A percentile compares a stretch with the other conserved stretches of the same genome.
Conservation (phyloP, 1,140 invertebrate genomes). For the Drosophila bocqueti region DNA sequence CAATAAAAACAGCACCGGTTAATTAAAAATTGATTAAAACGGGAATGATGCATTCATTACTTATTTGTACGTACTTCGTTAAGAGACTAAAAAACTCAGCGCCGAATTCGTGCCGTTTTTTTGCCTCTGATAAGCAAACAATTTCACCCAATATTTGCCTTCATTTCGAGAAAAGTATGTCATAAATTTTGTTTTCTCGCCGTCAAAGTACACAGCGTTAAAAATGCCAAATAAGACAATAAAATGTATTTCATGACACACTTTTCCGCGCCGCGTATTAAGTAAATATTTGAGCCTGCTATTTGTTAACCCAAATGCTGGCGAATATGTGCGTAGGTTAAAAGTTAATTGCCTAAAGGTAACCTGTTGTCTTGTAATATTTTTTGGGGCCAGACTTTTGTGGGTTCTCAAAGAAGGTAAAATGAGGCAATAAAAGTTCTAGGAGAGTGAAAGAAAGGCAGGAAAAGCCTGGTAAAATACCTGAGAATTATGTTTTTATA, state of each 20-base stretch:
- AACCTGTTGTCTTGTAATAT: slow-evolving; percentile 18
- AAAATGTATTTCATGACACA: slow-evolving; percentile 63
- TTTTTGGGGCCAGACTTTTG: background rate
- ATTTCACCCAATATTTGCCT: slow-evolving; percentile 59
- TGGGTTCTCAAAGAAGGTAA: background rate
- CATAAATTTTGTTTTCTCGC: slow-evolving; percentile 52
- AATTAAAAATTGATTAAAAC: slow-evolving; percentile 14
- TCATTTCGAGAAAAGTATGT: slow-evolving; percentile 57
- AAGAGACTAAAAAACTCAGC: slow-evolving; percentile 4
- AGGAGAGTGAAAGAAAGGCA: background rate
- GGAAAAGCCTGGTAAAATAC: background rate
- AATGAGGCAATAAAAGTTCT: background rate
- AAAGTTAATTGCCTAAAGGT: slow-evolving; percentile 20
- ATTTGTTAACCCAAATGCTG: slow-evolving; percentile 41
- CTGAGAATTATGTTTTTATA: too few species aligned
- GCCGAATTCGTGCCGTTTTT: slow-evolving; percentile 14
- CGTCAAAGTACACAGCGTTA: slow-evolving; percentile 31
- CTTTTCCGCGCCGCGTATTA: slow-evolving; percentile 48
- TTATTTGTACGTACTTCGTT: slow-evolving; percentile 24
- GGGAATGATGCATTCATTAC: slow-evolving; percentile 8
- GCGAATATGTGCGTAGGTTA: slow-evolving; percentile 22
- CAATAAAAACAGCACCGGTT: slow-evolving; percentile 18
- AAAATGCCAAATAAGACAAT: slow-evolving; percentile 58
- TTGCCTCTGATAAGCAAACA: slow-evolving; percentile 33
- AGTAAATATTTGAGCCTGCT: slow-evolving; percentile 54